Evolutionary conservation across 1,140 invertebrate genomes (phyloP).

Genomic region (Macrostomum lignano): DNA sequence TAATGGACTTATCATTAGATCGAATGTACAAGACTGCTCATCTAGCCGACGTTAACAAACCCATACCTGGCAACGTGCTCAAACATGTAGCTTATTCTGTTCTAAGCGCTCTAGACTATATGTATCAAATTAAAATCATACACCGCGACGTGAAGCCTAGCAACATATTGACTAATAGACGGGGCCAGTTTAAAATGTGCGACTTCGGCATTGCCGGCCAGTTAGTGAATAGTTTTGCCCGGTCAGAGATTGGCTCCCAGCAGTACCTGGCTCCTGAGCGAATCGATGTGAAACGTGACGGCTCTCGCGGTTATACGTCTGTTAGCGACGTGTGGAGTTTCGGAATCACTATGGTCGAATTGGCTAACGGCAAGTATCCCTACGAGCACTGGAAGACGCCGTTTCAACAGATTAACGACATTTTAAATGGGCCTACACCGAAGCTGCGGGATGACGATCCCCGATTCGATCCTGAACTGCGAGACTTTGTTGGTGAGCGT

Average conservation of each 20-base stretch:
- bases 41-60: too few species aligned
- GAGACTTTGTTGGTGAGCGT: too few species aligned
- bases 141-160: too few species aligned
- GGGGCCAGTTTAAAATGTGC: too few species aligned
- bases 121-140: constrained; percentile 79
- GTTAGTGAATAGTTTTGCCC: constrained; percentile 84
- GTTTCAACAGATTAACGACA: too few species aligned
- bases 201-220: too few species aligned
- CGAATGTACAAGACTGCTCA: constrained; percentile 94
- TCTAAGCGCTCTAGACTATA: constrained; percentile 69
- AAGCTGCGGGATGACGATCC: too few species aligned
- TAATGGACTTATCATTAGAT: constrained; percentile 96
- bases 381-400: constrained; percentile 85
- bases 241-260: constrained; percentile 74
- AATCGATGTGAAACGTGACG: constrained; percentile 53
- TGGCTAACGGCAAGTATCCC: constrained; percentile 66
- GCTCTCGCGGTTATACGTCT: constrained; percentile 60
- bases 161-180: too few species aligned
- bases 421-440: too few species aligned
- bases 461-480: too few species aligned
- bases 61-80: constrained; percentile 1
- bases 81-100: constrained; percentile 15
- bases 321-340: constrained; percentile 81
- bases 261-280: constrained; percentile 89
- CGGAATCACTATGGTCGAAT: constrained; percentile 71